phyloP scores from a whole-genome alignment of 2,113 vertebrate genomes.

The Kryptolebias marmoratus region DNA sequence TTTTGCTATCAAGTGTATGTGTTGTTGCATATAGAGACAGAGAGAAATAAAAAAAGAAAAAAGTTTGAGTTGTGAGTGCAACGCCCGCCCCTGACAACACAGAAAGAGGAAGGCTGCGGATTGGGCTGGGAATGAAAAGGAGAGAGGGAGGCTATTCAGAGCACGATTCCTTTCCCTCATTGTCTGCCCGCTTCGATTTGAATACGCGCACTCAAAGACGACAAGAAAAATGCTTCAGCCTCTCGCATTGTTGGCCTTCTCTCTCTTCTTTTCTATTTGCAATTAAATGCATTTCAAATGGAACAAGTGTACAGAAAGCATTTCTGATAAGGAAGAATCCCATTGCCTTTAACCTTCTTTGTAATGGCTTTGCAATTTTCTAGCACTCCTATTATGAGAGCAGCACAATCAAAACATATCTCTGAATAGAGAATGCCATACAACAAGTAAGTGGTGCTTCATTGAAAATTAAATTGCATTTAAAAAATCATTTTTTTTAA shows the following conservation, averaged over 20 bases:
- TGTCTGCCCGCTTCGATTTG: slow-evolving; percentile 80
- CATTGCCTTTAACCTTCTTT: slow-evolving; percentile 81
- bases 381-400: slow-evolving; percentile 75
- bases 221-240: slow-evolving; percentile 80
- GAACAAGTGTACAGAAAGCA: slow-evolving; percentile 84
- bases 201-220: slow-evolving; percentile 79
- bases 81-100: slow-evolving; percentile 64
- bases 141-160: slow-evolving; percentile 75
- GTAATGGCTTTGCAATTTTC: slow-evolving; percentile 80
- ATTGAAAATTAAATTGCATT: slow-evolving; percentile 85
- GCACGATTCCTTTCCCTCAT: slow-evolving; percentile 79
- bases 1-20: slow-evolving; percentile 53
- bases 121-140: slow-evolving; percentile 74
- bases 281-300: slow-evolving; percentile 88
- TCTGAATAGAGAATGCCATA: slow-evolving; percentile 75
- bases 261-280: slow-evolving; percentile 84
- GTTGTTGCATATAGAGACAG: slow-evolving; percentile 59
- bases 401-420: slow-evolving; percentile 80
- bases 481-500: slow-evolving; percentile 71
- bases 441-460: slow-evolving; percentile 78
- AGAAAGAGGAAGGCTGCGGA: slow-evolving; percentile 66
- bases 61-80: slow-evolving; percentile 57
- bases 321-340: slow-evolving; percentile 81
- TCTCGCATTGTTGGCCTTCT: slow-evolving; percentile 78
- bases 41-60: slow-evolving; percentile 18